A percentile compares a stretch with the other conserved stretches of the same genome.
Evolutionary conservation across 1,140 invertebrate species (phyloP).

Genomic region (Diabrotica undecimpunctata): DNA sequence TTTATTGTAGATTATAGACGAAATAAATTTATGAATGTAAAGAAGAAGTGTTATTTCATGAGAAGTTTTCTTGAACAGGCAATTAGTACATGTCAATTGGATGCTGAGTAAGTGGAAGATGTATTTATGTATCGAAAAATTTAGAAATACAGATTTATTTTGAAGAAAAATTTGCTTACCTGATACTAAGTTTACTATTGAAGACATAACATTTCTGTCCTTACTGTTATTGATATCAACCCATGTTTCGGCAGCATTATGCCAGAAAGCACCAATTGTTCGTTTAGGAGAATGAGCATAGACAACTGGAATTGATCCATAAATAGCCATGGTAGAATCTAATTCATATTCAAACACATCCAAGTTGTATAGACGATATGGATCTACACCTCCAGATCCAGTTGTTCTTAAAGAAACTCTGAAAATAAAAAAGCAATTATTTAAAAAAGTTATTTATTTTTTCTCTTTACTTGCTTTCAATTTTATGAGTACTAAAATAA

Average conservation of each 20-base stretch:
- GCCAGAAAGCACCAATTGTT: constrained; percentile 91
- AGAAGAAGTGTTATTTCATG: too few species aligned
- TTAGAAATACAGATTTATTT: too few species aligned
- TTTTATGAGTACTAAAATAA: too few species aligned
- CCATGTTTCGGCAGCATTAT: constrained; percentile 99
- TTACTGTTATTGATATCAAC: constrained; percentile 83
- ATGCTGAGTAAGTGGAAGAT: too few species aligned
- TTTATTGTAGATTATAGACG: too few species aligned
- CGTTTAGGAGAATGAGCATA: constrained; percentile 85
- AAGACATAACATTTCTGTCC: constrained; percentile 69
- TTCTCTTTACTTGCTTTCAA: too few species aligned
- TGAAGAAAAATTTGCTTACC: background rate
- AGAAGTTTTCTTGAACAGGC: too few species aligned
- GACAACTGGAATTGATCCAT: constrained; percentile 91
- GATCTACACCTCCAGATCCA: constrained; percentile 72
- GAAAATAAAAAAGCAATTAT: background rate
- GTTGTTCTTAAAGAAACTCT: constrained; percentile 80
- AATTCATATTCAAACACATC: constrained; percentile 99
- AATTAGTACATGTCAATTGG: too few species aligned
- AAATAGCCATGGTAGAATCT: constrained; percentile 92
- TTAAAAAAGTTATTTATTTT: background rate
- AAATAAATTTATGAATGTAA: too few species aligned
- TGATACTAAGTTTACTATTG: constrained; percentile 79
- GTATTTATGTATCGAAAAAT: too few species aligned
- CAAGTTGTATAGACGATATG: constrained; percentile 94